A percentile compares a stretch with the other conserved stretches of the same genome.
Conservation (phyloP, 2,888 invertebrate genomes). For the Campaea margaritaria region DNA sequence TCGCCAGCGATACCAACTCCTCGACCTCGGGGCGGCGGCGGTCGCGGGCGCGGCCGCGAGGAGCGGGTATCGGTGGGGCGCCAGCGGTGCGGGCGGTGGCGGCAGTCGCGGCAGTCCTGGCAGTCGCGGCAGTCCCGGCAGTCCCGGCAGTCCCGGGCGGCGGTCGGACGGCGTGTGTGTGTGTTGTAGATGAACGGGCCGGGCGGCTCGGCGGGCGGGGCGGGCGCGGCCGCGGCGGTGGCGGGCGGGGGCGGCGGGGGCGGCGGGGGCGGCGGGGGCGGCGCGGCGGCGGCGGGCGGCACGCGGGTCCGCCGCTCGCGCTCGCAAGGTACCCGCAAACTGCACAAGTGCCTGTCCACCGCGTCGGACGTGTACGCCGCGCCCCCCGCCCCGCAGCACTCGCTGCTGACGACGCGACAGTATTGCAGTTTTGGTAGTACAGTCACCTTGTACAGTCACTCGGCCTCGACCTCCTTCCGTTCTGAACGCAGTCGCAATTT, state of each 20-base stretch:
- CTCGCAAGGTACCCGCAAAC: slow-evolving; percentile 97
- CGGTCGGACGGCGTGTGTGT: slow-evolving; percentile 42
- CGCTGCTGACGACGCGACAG: slow-evolving; percentile 93
- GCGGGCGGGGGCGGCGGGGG: slow-evolving; percentile 48
- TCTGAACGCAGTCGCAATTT: slow-evolving; percentile 82
- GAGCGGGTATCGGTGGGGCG: slow-evolving; percentile 27
- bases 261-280: slow-evolving; percentile 65
- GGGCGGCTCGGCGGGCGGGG: slow-evolving; percentile 34
- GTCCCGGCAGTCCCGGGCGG: slow-evolving; percentile 34
- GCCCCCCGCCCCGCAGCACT: slow-evolving; percentile 86
- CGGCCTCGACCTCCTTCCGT: slow-evolving; percentile 71
- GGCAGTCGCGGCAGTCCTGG: no score
- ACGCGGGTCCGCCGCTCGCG: slow-evolving; percentile 91
- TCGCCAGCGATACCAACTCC: slow-evolving; percentile 31
- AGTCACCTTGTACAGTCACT: slow-evolving; percentile 86
- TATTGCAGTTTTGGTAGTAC: slow-evolving; percentile 98
- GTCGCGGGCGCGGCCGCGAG: background rate
- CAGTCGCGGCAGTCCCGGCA: slow-evolving; percentile 4
- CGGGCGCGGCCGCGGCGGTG: slow-evolving; percentile 44
- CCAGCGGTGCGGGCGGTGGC: slow-evolving; percentile 37
- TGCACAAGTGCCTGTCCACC: slow-evolving; percentile 96
- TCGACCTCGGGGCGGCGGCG: background rate
- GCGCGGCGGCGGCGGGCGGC: slow-evolving; percentile 77
- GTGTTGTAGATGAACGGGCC: slow-evolving; percentile 68
- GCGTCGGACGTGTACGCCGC: slow-evolving; percentile 92